Evolutionary conservation across 2,113 vertebrate genomes (phyloP).

Genomic region (Regulus satrapa): DNA sequence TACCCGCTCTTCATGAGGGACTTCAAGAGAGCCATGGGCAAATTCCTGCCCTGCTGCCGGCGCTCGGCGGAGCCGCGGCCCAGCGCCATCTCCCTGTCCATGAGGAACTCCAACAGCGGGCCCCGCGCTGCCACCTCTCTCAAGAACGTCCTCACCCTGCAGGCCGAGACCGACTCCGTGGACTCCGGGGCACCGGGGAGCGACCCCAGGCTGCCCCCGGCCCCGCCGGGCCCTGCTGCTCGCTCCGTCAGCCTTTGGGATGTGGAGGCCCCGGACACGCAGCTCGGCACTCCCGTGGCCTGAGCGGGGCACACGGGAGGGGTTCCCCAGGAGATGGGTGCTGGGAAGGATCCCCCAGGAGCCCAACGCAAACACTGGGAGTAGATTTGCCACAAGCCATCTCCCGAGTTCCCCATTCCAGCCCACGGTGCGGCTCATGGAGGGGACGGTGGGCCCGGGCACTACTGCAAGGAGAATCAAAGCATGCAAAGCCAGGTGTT

Average conservation of each 20-base stretch:
- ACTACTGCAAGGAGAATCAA: not conserved
- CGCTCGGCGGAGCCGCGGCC: constrained; percentile 66
- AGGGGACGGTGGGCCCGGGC: fast-evolving
- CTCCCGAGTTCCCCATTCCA: fast-evolving
- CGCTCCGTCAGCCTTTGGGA: constrained; percentile 74
- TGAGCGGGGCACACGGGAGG: not conserved
- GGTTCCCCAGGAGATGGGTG: not conserved
- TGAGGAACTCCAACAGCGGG: constrained; percentile 87
- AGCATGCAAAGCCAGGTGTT: not conserved
- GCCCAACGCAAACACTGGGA: fast-evolving
- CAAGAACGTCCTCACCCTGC: constrained; percentile 67
- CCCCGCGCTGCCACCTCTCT: constrained; percentile 62
- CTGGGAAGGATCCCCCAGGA: not conserved
- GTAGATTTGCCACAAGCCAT: fast-evolving
- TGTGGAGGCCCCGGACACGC: constrained; percentile 51
- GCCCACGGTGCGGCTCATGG: fast-evolving
- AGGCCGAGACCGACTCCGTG: constrained; percentile 68
- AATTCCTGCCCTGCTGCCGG: constrained; percentile 83
- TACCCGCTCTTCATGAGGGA: constrained; percentile 97
- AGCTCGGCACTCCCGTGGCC: constrained; percentile 72
- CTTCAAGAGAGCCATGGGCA: constrained; percentile 91
- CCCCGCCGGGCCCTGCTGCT: not conserved
- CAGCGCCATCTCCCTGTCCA: constrained; percentile 83
- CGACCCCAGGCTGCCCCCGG: not conserved
- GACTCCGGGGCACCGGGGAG: constrained; percentile 67